Evolutionary conservation across 1,140 invertebrate genomes (phyloP), one percentile per base, ranked within the genome.

Genomic region (Drosophila micromelanica): DNA sequence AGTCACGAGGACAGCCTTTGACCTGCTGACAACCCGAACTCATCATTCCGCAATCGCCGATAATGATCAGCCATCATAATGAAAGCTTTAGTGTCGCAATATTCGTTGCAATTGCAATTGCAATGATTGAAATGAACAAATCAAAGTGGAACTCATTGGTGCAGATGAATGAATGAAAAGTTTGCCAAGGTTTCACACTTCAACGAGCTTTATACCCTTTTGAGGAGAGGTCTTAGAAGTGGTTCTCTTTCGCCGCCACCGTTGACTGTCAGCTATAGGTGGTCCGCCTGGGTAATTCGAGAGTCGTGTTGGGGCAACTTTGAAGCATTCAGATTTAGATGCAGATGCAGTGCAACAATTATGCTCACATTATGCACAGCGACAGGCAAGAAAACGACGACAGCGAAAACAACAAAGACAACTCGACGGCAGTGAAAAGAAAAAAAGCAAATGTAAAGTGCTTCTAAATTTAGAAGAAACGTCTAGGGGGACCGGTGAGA

Each of bases 391-490:
- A 45, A n/a, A 49, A 59, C 73, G 35, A 56, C 17, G 49, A 64
- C 65, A 63, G 35, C 15, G 32, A 69, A 27, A 9, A 17, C 17
- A 38, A 45, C 40, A 38, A 62, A 73, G 59, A 35, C 43, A 45
- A 61, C 11, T 12, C 35, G 11, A 11, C 37, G 12, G 9, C 38
- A 13, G 55, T 51, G 43, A 38, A 20, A 52, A 61, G 20, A 63
- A 67, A 78, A 74, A 85, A 63, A n/a, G n/a, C 69, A 87, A 85
- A 87, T 81, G 70, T 78, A 81, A 87, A 87, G 82, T 87, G 82
- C 56, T 74, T 75, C 81, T 85, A 85, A 78, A 85, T 81, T 87
- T 85, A 85, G 78, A 85, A 55, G 73, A 63, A 80, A 65, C 62
- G 37, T 57, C 55, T 62, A 63, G 42, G 49, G 35, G 62, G 60